Conservation (phyloP, 1,140 invertebrate genomes). For the Cydia amplana region DNA sequence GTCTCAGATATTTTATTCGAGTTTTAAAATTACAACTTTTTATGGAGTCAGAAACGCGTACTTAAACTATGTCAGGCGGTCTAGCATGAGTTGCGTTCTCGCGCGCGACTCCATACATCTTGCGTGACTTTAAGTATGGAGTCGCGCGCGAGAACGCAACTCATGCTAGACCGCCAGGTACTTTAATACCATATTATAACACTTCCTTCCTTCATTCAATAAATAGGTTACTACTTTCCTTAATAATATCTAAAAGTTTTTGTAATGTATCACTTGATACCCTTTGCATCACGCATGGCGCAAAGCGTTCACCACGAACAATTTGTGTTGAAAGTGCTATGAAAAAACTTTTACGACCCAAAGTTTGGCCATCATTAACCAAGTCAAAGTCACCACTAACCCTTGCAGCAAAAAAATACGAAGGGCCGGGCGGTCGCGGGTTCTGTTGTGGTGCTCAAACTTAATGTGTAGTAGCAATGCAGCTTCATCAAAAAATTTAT, state of each 20-base stretch:
- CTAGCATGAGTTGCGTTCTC: no score
- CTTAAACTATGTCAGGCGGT: no score
- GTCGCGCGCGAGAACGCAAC: no score
- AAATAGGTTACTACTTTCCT: neutral
- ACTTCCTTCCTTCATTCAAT: no score
- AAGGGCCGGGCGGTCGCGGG: neutral
- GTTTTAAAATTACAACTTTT: no score
- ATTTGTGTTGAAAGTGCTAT: constrained; percentile 4
- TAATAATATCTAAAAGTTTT: neutral
- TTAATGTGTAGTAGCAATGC: neutral
- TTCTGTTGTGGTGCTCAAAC: constrained; percentile 2
- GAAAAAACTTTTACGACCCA: constrained; percentile 26
- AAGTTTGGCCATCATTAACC: constrained; percentile 30
- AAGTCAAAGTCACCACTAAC: constrained; percentile 24
- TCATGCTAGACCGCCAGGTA: no score
- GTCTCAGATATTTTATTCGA: no score
- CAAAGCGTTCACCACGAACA: constrained; percentile 15
- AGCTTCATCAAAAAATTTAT: neutral
- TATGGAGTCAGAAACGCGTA: no score
- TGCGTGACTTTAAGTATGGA: no score
- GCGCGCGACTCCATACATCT: no score
- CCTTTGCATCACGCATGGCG: neutral
- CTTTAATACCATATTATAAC: no score
- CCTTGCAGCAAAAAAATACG: constrained; percentile 1
- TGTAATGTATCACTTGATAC: neutral